phyloP scores from a whole-genome alignment of 2,888 invertebrate species.

The Orchestes rusci region DNA sequence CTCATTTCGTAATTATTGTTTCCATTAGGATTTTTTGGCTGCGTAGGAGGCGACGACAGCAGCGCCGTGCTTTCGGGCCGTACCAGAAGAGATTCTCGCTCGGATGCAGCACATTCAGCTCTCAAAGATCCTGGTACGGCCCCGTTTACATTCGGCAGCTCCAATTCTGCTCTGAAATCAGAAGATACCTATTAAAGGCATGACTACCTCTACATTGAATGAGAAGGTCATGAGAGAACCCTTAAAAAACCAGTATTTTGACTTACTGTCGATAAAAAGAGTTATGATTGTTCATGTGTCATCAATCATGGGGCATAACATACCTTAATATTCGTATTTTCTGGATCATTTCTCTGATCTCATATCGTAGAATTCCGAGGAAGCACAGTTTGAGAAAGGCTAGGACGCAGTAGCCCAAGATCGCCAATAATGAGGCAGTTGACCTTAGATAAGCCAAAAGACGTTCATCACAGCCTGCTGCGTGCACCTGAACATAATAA shows the following conservation, averaged over 20 bases:
- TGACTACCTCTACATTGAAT: too few species aligned
- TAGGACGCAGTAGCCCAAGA: conserved; percentile 77
- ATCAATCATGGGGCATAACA: too few species aligned
- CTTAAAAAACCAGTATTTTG: too few species aligned
- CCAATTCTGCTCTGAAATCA: conserved; percentile 52
- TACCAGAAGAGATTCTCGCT: conserved; percentile 53
- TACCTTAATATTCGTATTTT: conserved; percentile 67
- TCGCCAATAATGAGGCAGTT: conserved; percentile 72
- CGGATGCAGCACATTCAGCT: conserved; percentile 47
- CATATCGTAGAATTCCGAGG: conserved; percentile 62
- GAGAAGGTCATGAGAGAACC: too few species aligned
- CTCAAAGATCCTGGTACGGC: conserved; percentile 48
- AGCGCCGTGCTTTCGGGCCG: conserved; percentile 48
- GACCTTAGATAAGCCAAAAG: conserved; percentile 67
- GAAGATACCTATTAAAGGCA: too few species aligned
- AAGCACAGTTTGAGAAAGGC: conserved; percentile 85
- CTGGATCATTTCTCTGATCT: conserved; percentile 87
- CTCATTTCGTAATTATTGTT: conserved; percentile 76
- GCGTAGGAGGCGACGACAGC: conserved; percentile 38
- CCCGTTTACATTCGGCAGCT: conserved; percentile 52
- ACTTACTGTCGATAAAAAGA: too few species aligned
- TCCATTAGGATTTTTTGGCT: conserved; percentile 58
- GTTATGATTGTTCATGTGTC: too few species aligned
- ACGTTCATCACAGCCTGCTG: conserved; percentile 63
- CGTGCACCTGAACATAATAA: conserved; percentile 36